Evolutionary conservation across 2,888 invertebrate species (phyloP).

Genomic region (Congeria kusceri): DNA sequence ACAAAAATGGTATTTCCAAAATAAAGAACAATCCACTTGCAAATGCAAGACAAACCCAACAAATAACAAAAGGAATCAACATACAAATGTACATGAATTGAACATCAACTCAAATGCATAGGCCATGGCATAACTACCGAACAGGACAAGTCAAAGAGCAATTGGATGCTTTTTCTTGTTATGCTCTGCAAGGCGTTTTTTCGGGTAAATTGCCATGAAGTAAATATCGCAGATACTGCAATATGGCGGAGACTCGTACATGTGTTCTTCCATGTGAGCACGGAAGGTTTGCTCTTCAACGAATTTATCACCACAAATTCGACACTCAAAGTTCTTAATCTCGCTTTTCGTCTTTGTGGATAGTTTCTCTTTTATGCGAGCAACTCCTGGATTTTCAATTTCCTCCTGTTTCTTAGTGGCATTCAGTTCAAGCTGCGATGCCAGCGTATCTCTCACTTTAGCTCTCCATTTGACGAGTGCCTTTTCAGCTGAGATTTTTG

Average conservation of each 20-base stretch:
- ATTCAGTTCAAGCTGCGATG: slow-evolving; percentile 57
- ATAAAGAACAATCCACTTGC: too few species aligned
- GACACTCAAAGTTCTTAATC: slow-evolving; percentile 46
- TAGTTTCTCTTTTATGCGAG: slow-evolving; percentile 39
- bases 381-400: slow-evolving; percentile 34
- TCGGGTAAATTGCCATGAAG: slow-evolving; percentile 63
- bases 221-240: slow-evolving; percentile 61
- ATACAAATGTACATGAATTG: too few species aligned
- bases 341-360: slow-evolving; percentile 44
- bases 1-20: too few species aligned
- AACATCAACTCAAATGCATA: too few species aligned
- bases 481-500: slow-evolving; percentile 48
- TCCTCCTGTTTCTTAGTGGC: slow-evolving; percentile 40
- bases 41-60: too few species aligned
- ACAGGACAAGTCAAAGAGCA: neutral
- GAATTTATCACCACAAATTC: slow-evolving; percentile 53
- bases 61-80: too few species aligned
- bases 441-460: slow-evolving; percentile 43
- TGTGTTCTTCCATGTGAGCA: slow-evolving; percentile 53
- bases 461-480: slow-evolving; percentile 55
- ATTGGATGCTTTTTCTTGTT: slow-evolving; percentile 56
- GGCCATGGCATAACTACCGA: too few species aligned
- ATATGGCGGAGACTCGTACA: slow-evolving; percentile 57
- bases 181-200: slow-evolving; percentile 51
- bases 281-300: slow-evolving; percentile 35